phyloP scores from a whole-genome alignment of 2,797 vertebrate genomes.

The Netta rufina region DNA sequence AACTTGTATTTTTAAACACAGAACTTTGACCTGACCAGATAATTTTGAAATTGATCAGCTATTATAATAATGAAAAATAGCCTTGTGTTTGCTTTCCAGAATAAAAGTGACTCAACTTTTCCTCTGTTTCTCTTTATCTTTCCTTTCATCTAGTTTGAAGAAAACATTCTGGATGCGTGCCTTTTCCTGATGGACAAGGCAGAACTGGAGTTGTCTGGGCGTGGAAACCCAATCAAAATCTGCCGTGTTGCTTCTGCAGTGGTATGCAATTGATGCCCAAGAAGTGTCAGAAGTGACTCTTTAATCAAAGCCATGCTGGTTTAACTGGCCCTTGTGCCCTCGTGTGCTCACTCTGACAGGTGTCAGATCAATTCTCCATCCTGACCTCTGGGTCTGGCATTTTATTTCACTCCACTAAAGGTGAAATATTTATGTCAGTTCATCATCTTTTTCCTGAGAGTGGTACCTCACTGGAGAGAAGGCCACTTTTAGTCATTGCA shows the following conservation, averaged over 20 bases:
- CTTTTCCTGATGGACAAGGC: constrained; percentile 91
- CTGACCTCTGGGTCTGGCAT: neutral
- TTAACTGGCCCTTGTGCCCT: neutral
- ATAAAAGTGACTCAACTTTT: neutral
- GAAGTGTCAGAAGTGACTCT: neutral
- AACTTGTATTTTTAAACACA: neutral
- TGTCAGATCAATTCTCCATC: neutral
- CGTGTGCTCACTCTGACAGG: neutral
- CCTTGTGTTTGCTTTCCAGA: neutral
- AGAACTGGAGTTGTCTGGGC: constrained; percentile 88
- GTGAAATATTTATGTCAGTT: neutral
- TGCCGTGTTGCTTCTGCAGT: constrained; percentile 91
- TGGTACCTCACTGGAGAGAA: neutral
- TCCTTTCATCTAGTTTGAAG: constrained; percentile 87
- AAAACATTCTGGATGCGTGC: constrained; percentile 89
- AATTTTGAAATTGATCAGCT: neutral
- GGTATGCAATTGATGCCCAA: constrained; percentile 76
- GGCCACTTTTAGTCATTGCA: neutral
- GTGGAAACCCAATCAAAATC: constrained; percentile 91
- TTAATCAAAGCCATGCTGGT: neutral
- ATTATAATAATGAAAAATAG: neutral
- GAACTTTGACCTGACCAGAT: neutral
- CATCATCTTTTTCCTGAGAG: neutral
- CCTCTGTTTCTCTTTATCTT: neutral
- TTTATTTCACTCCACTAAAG: neutral